Evolutionary conservation across 2,888 invertebrate species (phyloP), one percentile per base, ranked within the genome.

Genomic region (Tuta absoluta): DNA sequence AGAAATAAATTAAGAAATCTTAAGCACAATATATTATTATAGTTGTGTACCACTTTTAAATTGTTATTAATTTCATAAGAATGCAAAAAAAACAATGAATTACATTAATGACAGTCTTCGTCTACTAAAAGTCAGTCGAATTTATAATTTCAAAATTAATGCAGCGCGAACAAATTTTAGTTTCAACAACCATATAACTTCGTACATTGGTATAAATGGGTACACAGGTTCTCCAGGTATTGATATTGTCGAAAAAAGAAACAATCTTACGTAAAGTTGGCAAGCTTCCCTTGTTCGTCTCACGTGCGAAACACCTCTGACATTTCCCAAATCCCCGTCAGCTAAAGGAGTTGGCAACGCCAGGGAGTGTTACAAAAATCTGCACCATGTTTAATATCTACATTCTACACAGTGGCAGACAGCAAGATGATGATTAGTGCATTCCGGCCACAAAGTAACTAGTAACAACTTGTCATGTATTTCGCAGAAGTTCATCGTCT

Each of bases 371-470:
- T 12, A 12, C 58, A 58, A 58, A 58, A 58, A 58, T 45, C 17
- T 61, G 14, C 11, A n/a, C 2, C n/a, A 48, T 17, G 49, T 24
- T 61, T 61, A 49, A 61, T 61, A 37, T 37, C 19, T 33, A 58
- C 37, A 58, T 38, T 14, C 38, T 38, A 17, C 38, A 58, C 38
- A 38, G 51, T 21, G 11, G 8, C 17, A 17, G 19, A 37, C 33
- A 19, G 19, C n/a, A n/a, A 37, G 11, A 17, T 38, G 58, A 58
- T 24, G 56, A 33, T 56, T 11, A 17, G 33, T 14, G 56, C 56
- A 56, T 56, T 56, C 24, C 33, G 1, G 56, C 10, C 56, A 33
- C 56, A 28, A 56, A 56, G 56, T 56, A 17, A 11, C 19, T 51
- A 33, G 56, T 17, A 56, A 45, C n/a, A 45, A 45, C 45, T 1